These are phyloP conservation scores for Stichodactyla mertensii DNA, from an alignment of 64 coral and sea anemone genomes.

Conservation along the genomic window DNA sequence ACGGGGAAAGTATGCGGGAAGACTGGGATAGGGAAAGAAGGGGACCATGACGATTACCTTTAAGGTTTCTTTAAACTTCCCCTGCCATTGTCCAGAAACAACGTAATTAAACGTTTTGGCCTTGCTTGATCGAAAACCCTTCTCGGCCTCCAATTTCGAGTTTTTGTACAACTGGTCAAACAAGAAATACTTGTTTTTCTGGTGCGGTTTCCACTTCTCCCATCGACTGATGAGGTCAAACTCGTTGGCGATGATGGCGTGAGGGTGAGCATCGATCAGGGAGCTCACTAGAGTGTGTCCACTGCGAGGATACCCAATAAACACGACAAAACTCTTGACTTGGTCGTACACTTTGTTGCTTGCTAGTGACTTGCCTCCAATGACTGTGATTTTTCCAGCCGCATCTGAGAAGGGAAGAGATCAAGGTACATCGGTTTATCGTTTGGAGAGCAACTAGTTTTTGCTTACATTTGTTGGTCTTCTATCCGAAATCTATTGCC, in stretches of 20 bases:
- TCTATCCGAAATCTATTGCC: too few relatives aligned
- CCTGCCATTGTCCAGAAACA: slow-evolving; percentile 86
- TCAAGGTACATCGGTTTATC: background rate
- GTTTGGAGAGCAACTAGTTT: background rate
- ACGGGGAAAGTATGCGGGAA: too few relatives aligned
- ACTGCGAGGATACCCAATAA: slow-evolving; percentile 90
- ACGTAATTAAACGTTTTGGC: slow-evolving; percentile 33
- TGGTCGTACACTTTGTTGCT: slow-evolving; percentile 47
- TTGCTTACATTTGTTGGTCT: too few relatives aligned
- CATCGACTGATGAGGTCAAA: slow-evolving; percentile 71
- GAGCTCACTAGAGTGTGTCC: slow-evolving; percentile 85
- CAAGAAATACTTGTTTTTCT: slow-evolving; percentile 74
- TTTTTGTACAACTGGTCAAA: slow-evolving; percentile 85
- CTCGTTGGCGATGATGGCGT: slow-evolving; percentile 77
- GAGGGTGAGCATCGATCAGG: slow-evolving; percentile 86
- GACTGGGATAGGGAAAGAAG: too few relatives aligned
- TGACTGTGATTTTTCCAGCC: background rate
- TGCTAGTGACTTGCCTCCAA: background rate
- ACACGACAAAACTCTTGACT: slow-evolving; percentile 67
- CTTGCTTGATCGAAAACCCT: slow-evolving; percentile 38
- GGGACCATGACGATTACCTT: slow-evolving; percentile 31
- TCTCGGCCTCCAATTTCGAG: slow-evolving; percentile 34
- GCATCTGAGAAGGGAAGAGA: background rate
- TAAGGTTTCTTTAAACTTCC: slow-evolving; percentile 53
- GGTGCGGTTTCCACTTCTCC: slow-evolving; percentile 44